Conservation (phyloP, 1,140 invertebrate genomes). For the Glossosoma conforme region DNA sequence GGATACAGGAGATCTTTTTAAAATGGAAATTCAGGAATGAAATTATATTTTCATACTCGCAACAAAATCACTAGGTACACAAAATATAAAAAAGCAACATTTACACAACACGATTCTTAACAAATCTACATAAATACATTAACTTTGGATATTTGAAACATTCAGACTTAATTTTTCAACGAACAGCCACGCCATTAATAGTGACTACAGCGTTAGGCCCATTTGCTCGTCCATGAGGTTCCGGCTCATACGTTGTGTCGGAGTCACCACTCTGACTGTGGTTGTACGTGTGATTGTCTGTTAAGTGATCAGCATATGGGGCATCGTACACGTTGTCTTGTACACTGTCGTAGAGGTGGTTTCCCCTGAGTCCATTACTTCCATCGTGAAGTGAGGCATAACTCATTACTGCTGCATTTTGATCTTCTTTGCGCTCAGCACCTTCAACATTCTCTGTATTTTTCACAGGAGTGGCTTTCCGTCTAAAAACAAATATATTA, state of each 20-base stretch:
- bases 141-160: constrained; percentile 10
- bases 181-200: constrained; percentile 47
- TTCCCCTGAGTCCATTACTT: constrained; percentile 48
- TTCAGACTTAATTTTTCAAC: constrained; percentile 39
- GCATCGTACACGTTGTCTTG: constrained; percentile 69
- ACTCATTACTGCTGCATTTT: constrained; percentile 80
- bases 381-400: constrained; percentile 70
- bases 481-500: constrained; percentile 44
- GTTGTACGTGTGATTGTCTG: constrained; percentile 45
- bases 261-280: constrained; percentile 36
- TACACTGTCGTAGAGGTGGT: constrained; percentile 69
- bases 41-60: no score
- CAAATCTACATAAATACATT: neutral
- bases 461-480: constrained; percentile 78
- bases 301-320: constrained; percentile 52
- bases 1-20: no score
- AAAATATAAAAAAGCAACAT: no score
- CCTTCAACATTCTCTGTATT: constrained; percentile 84
- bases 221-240: constrained; percentile 39
- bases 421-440: constrained; percentile 76
- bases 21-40: no score
- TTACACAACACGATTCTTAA: neutral
- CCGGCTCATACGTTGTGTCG: constrained; percentile 54
- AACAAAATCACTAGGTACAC: no score
- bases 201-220: constrained; percentile 43